A percentile compares a stretch with the other conserved stretches of the same genome.
phyloP scores from a whole-genome alignment of 2,888 invertebrate species.

The Pelosia muscerda region DNA sequence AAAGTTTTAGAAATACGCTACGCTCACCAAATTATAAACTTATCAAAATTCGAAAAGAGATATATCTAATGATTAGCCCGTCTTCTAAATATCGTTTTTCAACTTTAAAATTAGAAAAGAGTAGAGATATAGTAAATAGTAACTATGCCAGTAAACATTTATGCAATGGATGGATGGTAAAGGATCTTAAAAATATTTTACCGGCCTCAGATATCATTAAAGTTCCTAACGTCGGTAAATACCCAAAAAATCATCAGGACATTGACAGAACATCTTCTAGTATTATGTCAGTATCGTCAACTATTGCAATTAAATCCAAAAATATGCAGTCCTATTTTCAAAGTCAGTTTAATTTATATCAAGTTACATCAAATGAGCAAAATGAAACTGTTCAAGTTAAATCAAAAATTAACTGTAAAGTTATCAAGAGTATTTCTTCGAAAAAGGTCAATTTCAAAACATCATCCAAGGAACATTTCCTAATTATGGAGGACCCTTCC shows the following conservation, averaged over 20 bases:
- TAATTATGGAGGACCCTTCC: slow-evolving; percentile 6
- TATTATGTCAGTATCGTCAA: slow-evolving; percentile 4
- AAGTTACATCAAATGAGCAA: slow-evolving; percentile 13
- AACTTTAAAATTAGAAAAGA: background rate
- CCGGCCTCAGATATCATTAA: background rate
- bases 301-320: slow-evolving; percentile 5
- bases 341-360: slow-evolving; percentile 12
- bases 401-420: slow-evolving; percentile 29
- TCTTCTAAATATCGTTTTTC: background rate
- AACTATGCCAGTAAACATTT: background rate
- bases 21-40: slow-evolving; percentile 5
- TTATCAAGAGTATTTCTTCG: slow-evolving; percentile 14
- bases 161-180: too few relatives aligned
- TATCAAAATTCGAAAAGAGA: slow-evolving; percentile 10
- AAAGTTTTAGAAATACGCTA: background rate
- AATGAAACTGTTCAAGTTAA: slow-evolving; percentile 23
- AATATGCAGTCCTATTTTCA: background rate
- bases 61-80: slow-evolving; percentile 5
- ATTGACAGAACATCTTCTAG: background rate
- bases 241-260: background rate
- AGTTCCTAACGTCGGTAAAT: background rate
- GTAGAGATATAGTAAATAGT: background rate
- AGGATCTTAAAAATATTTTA: background rate
- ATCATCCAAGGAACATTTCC: slow-evolving; percentile 16
- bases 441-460: slow-evolving; percentile 11